phyloP scores from a whole-genome alignment of 2,113 vertebrate genomes.

The Forbesichthys agassizii region DNA sequence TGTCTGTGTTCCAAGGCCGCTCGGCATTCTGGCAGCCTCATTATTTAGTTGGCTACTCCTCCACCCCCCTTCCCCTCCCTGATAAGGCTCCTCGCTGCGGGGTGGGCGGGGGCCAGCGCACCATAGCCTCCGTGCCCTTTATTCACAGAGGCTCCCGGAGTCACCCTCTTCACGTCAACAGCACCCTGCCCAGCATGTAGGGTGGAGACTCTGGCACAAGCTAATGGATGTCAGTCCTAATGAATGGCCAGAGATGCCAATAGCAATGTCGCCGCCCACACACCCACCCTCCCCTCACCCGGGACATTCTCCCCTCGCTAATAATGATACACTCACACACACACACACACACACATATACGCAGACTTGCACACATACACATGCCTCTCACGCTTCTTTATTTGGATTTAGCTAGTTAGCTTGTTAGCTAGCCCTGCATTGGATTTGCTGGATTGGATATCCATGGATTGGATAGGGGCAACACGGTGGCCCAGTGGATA shows the following conservation, averaged over 20 bases:
- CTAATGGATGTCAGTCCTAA: constrained; percentile 63
- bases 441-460: constrained; percentile 45
- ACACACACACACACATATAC: no score
- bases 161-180: no score
- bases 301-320: constrained; percentile 38
- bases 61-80: no score
- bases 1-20: constrained; percentile 6
- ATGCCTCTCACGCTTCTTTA: constrained; percentile 18
- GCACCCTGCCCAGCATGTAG: constrained; percentile 35
- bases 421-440: constrained; percentile 49
- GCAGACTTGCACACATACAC: not conserved
- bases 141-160: constrained; percentile 45
- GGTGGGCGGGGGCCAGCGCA: constrained; percentile 12
- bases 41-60: constrained; percentile 39
- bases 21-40: constrained; percentile 42
- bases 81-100: constrained; percentile 37
- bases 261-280: constrained; percentile 17
- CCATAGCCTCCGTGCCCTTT: constrained; percentile 39
- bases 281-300: not conserved
- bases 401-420: constrained; percentile 52
- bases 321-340: constrained; percentile 48
- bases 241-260: constrained; percentile 50
- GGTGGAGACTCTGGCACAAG: constrained; percentile 48
- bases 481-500: no score
- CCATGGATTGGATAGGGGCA: constrained; percentile 18